Base-by-base conservation (phyloP, 2,888 invertebrate genomes). In the Epirrita christyi region DNA sequence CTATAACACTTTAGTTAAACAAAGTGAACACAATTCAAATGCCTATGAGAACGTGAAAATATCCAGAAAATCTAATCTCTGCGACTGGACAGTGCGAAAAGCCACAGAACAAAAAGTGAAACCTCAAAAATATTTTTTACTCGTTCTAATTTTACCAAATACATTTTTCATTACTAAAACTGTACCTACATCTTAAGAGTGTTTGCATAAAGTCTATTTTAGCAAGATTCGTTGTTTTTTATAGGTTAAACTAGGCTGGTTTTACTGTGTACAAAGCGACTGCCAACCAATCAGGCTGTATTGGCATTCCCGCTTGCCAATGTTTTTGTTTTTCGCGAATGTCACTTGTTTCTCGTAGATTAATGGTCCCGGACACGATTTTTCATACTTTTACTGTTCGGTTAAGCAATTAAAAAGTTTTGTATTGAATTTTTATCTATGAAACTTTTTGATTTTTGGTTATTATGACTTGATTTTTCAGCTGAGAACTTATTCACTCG, bases 241-340 rank as follows among this genome's bases (percentile, higher is more conserved):
- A 9, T 5, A 11, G 27, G 14, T 28, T 27, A 41, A n/a, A 41
- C 41, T 48, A 43, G 14, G 57, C 57, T 59, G 61, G 69, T 63
- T 44, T 53, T 44, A 37, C 43, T 49, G 60, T 62, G 64, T 59
- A 56, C 55, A 58, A 64, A 67, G 64, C 66, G 61, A 61, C 59
- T 59, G 67, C 65, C 71, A 60, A 66, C 72, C 75, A 75, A 77
- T 77, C 78, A 69, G 68, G 61, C 66, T 37, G 70, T 67, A 69
- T 72, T 71, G 69, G 65, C 61, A 55, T 46, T 48, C 66, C 58
- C 43, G 59, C 46, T 68, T 63, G 63, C 41, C 62, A 60, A 54
- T 61, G 49, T 59, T 60, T 57, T 60, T 55, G 61, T 59, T 62
- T 52, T 61, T 53, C 56, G 44, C 34, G 48, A 51, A 54, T 63